These are phyloP conservation scores for Julus scanicus DNA, from an alignment of 2,888 invertebrate genomes.

Conservation along the genomic window DNA sequence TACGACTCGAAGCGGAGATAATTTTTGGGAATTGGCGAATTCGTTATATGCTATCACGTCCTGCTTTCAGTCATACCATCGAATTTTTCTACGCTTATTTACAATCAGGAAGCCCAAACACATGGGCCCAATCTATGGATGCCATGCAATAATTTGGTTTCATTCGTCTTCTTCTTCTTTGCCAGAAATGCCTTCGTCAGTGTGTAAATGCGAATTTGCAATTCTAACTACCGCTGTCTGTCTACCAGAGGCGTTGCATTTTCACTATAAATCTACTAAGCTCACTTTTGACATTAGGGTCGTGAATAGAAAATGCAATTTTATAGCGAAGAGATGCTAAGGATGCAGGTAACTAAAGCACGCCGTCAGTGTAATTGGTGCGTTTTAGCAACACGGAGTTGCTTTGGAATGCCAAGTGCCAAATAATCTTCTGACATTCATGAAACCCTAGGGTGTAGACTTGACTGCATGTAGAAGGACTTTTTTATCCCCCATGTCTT, in stretches of 20 bases:
- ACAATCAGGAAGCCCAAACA: not conserved
- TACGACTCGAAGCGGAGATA: conserved; percentile 6
- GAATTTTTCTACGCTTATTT: not conserved
- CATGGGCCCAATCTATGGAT: not conserved
- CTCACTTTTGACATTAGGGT: not conserved
- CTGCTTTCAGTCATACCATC: not conserved
- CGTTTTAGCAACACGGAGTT: not conserved
- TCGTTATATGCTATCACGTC: not conserved
- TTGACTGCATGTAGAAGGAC: not conserved
- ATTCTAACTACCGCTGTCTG: not conserved
- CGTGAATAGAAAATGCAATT: not conserved
- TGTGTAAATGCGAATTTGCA: not conserved
- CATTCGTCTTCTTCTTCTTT: not conserved
- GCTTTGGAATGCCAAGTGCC: not conserved
- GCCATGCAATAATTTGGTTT: not conserved
- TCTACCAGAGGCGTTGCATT: not conserved
- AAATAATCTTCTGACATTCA: not conserved
- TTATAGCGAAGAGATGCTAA: not conserved
- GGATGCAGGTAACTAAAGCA: not conserved
- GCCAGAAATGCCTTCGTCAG: not conserved
- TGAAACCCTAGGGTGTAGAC: not conserved
- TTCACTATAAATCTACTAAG: not conserved
- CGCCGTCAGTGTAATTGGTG: not conserved
- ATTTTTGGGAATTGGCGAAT: not conserved
- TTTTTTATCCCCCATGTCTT: not conserved